Conservation (phyloP, 2,113 vertebrate genomes). For the Azemiops feae region DNA sequence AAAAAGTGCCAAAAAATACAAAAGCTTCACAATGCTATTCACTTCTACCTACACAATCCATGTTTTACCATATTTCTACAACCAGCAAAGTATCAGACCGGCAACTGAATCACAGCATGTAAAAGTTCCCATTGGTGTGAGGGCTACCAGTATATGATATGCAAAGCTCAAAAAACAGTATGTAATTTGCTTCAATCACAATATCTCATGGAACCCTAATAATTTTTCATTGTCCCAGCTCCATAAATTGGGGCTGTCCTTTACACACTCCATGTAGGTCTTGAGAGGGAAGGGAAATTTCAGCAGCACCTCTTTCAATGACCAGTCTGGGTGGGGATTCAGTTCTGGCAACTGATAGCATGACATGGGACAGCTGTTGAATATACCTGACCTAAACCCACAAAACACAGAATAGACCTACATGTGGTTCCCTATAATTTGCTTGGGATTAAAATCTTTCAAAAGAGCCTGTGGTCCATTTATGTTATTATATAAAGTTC, state of each 20-base stretch:
- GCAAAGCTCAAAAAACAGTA: not conserved
- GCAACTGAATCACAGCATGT: not conserved
- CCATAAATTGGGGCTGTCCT: no score
- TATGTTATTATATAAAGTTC: not conserved
- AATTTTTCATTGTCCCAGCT: not conserved
- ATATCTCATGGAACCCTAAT: not conserved
- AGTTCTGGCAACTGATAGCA: not conserved
- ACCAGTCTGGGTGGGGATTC: not conserved
- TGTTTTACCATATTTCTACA: not conserved
- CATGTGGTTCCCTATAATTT: not conserved
- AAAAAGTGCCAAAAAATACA: not conserved
- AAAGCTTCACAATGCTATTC: not conserved
- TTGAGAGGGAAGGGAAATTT: no score
- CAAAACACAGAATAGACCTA: not conserved
- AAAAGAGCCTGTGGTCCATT: not conserved
- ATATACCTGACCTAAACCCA: not conserved
- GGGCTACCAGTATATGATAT: not conserved
- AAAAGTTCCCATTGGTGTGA: not conserved
- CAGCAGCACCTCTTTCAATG: not conserved
- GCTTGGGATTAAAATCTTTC: not conserved
- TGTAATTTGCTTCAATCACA: not conserved
- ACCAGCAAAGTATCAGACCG: not conserved
- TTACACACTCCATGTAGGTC: no score
- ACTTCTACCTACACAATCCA: not conserved
- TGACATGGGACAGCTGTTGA: not conserved